A percentile compares a stretch with the other conserved stretches of the same genome.
Evolutionary conservation across 30 jellyfish, hydroid and myxozoan genomes (phyloP).

Genomic region (Calvadosia cruxmelitensis): DNA sequence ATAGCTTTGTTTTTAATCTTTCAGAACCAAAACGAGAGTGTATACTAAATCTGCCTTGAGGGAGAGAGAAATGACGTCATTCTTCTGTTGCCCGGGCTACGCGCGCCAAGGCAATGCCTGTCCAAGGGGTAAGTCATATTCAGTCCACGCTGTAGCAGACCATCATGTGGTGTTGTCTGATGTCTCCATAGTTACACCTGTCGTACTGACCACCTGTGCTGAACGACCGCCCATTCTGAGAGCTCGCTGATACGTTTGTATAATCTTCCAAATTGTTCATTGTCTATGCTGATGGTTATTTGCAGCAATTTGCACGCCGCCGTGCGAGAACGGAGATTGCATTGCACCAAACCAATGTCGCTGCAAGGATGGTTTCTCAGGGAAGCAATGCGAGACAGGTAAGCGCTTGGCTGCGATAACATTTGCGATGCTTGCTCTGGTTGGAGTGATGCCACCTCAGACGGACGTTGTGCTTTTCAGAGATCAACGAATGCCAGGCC

Average conservation of each 20-base stretch:
- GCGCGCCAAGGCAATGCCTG: conserved; percentile 53
- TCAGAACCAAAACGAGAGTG: conserved; percentile 22
- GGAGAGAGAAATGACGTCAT: conserved; percentile 31
- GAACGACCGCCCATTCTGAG: conserved; percentile 8
- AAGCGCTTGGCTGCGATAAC: too few relatives aligned
- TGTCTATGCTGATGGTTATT: conserved; percentile 4
- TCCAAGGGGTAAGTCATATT: conserved; percentile 42
- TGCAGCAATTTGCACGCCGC: conserved; percentile 72
- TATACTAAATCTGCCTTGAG: conserved; percentile 20
- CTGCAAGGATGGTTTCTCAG: conserved; percentile 72
- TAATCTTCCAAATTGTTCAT: not conserved
- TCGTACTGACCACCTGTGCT: too few relatives aligned
- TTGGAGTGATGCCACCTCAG: too few relatives aligned
- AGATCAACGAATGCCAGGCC: not conserved
- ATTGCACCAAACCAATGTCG: conserved; percentile 52
- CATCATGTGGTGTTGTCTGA: not conserved
- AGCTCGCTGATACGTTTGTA: not conserved
- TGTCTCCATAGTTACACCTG: too few relatives aligned
- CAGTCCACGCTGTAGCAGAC: too few relatives aligned
- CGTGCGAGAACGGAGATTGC: conserved; percentile 73
- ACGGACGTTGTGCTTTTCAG: too few relatives aligned
- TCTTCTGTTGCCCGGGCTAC: conserved; percentile 52
- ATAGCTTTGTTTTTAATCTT: not conserved
- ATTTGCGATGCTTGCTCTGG: not conserved
- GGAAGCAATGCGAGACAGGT: conserved; percentile 61